A percentile compares a stretch with the other conserved stretches of the same genome.
Conservation (phyloP, 2,888 invertebrate genomes). For the Horisme vitalbata region DNA sequence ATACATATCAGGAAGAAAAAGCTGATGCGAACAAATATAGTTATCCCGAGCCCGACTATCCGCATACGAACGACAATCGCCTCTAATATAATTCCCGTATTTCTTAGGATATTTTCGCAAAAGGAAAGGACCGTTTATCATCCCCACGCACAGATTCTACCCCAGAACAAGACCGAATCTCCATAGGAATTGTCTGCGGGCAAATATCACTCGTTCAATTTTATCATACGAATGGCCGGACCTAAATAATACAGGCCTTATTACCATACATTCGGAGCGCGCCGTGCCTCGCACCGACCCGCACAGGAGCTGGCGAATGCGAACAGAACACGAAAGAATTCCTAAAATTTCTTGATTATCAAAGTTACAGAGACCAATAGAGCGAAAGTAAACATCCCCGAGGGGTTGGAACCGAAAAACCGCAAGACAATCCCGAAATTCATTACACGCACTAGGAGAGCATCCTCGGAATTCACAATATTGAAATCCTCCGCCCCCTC, state of each 20-base stretch:
- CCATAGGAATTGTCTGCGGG: constrained; percentile 78
- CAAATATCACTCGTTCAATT: constrained; percentile 75
- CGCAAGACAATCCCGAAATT: constrained; percentile 80
- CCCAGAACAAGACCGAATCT: constrained; percentile 77
- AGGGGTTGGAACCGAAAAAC: constrained; percentile 70
- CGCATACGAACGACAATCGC: constrained; percentile 46
- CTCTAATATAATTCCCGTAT: constrained; percentile 21
- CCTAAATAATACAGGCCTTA: constrained; percentile 74
- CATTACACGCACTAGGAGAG: constrained; percentile 74
- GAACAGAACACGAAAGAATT: constrained; percentile 50
- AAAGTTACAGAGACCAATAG: constrained; percentile 53
- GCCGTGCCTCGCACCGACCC: constrained; percentile 52
- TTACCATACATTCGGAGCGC: constrained; percentile 71
- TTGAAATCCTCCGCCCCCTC: constrained; percentile 62
- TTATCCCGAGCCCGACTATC: constrained; percentile 30
- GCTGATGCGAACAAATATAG: constrained; percentile 38
- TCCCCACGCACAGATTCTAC: constrained; percentile 72
- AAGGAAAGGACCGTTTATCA: constrained; percentile 68
- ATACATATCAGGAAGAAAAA: background rate
- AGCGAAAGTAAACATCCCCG: constrained; percentile 54
- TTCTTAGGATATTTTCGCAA: constrained; percentile 52
- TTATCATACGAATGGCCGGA: constrained; percentile 80
- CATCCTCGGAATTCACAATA: constrained; percentile 81
- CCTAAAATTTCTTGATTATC: constrained; percentile 41
- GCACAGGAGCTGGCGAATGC: background rate